Conservation (phyloP, 2,113 vertebrate genomes). For the Trinectes maculatus region DNA sequence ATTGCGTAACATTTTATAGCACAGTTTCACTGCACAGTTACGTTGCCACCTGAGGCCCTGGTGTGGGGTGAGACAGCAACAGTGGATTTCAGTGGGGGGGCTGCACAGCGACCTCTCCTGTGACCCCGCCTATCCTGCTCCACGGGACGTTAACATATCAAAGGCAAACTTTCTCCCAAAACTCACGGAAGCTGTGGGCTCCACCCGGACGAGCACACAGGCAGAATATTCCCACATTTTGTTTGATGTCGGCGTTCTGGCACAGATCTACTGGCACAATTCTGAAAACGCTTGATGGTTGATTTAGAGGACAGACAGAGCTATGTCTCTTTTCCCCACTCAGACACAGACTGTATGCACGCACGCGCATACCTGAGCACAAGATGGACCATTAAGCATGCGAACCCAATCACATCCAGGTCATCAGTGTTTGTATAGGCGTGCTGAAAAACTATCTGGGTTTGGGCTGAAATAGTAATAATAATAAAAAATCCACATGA, state of each 20-base stretch:
- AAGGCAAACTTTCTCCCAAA: conserved; percentile 57
- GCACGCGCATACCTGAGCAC: neutral
- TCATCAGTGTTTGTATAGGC: conserved; percentile 6
- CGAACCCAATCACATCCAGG: conserved; percentile 26
- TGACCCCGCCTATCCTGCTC: conserved; percentile 44
- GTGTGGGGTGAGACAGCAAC: conserved; percentile 22
- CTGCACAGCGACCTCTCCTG: conserved; percentile 41
- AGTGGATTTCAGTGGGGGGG: conserved; percentile 29
- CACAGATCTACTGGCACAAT: conserved; percentile 19
- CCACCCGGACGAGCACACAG: conserved; percentile 47
- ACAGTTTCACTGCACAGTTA: conserved; percentile 9
- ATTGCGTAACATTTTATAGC: neutral
- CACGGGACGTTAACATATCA: conserved; percentile 68
- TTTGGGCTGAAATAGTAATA: conserved; percentile 41
- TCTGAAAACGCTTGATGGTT: conserved; percentile 61
- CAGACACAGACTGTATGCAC: conserved; percentile 21
- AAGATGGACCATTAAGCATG: neutral
- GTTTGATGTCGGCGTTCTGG: conserved; percentile 60
- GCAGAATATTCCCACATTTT: conserved; percentile 40
- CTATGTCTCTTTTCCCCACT: conserved; percentile 29
- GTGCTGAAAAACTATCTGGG: conserved; percentile 43
- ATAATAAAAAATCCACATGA: conserved; percentile 44
- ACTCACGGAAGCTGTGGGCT: conserved; percentile 64
- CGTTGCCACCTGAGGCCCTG: conserved; percentile 13
- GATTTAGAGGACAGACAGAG: conserved; percentile 40